Evolutionary conservation across 1,140 invertebrate species (phyloP), one percentile per base, ranked within the genome.

Genomic region (Drosophila insularis): DNA sequence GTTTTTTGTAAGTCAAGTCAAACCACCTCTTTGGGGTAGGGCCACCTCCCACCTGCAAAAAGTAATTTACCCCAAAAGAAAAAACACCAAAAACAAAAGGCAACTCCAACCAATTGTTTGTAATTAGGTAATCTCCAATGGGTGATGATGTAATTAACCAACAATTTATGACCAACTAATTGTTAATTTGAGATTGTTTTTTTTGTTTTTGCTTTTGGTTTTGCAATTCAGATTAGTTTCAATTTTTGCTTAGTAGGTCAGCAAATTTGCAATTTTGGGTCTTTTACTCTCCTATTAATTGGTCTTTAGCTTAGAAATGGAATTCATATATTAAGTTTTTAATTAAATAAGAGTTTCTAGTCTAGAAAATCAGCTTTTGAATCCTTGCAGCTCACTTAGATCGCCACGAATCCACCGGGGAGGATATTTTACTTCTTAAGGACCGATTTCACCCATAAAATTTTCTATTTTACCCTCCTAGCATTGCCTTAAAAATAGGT

Each of bases 1-100:
- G 31, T 37, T 39, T 19, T 19, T 63, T 61, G 66, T 70, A 68
- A n/a, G n/a, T n/a, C n/a, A n/a, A n/a, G n/a, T n/a, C n/a, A n/a
- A n/a, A n/a, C n/a, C n/a, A 68, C 58, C 40, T 46, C 17, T 46
- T 50, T 50, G 43, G 43, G 17, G 43, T 50, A 21, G 43, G 43
- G 43, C 17, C 43, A 50, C 43, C 43, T 50, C 43, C 43, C 43
- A 50, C 43, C 43, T 50, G 17, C 17, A 50, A 46, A 46, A 50
- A 50, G 43, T 50, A 50, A 50, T 50, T 50, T 50, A 21, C 23
- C n/a, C 14, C 35, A 13, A 19, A 50, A 50, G 14, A 43, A 55
- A 21, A 19, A 50, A 21, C 2, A n/a, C 17, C 5, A 35, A 13
- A 37, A 13, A 37, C 10, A 27, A 27, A 5, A 27, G 6, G 4